These are phyloP conservation scores for Drosophila algonquin DNA, from an alignment of 2,888 invertebrate genomes.

Conservation along the genomic window DNA sequence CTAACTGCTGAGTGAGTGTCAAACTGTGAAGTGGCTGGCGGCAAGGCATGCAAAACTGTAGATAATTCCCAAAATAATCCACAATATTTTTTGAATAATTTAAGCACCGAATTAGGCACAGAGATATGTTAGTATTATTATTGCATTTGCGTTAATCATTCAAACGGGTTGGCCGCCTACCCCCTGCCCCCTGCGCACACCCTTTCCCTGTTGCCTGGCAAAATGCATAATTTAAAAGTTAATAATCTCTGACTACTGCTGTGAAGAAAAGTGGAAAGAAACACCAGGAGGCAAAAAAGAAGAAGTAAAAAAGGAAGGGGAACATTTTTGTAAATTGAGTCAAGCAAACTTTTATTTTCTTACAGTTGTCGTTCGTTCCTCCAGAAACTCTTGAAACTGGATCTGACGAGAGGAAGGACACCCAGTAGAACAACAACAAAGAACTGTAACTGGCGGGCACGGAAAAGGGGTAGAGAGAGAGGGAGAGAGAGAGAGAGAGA, in stretches of 20 bases:
- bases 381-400: slow-evolving; percentile 36
- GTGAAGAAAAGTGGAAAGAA: slow-evolving; percentile 12
- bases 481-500: neutral
- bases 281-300: neutral
- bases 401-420: slow-evolving; percentile 1
- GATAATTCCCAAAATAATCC: too few species aligned
- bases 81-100: too few species aligned
- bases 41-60: neutral
- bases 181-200: neutral
- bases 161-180: neutral
- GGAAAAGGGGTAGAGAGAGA: slow-evolving; percentile 9
- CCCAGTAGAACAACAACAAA: slow-evolving; percentile 2
- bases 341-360: slow-evolving; percentile 56
- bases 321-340: slow-evolving; percentile 69
- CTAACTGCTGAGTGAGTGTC: slow-evolving; percentile 22
- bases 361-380: slow-evolving; percentile 21
- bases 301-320: slow-evolving; percentile 25
- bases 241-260: slow-evolving; percentile 58
- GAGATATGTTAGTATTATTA: too few species aligned
- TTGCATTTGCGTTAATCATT: slow-evolving; percentile 11
- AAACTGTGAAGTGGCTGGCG: slow-evolving; percentile 2
- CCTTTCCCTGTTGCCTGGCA: slow-evolving; percentile 9
- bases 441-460: slow-evolving; percentile 18
- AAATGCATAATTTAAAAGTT: slow-evolving; percentile 69
- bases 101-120: too few species aligned